These are phyloP conservation scores for Campoplex nolae DNA, from an alignment of 2,888 invertebrate species.

Conservation along the genomic window DNA sequence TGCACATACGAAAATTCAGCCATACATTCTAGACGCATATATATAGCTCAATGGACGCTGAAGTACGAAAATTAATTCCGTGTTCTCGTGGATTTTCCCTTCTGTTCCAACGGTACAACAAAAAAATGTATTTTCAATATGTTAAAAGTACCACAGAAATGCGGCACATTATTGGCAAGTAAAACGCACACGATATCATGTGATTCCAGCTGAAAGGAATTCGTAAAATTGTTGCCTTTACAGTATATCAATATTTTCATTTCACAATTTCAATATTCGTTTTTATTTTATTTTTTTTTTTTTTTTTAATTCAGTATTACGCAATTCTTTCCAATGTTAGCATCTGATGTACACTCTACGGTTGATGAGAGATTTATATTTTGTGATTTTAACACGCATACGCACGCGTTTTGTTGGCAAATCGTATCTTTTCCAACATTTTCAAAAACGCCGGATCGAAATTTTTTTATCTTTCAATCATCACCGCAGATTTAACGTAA, in stretches of 20 bases:
- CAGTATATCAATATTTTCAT: too few species aligned
- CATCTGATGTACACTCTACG: too few species aligned
- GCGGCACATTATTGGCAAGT: background rate
- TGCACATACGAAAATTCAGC: background rate
- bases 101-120: background rate
- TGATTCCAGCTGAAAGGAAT: background rate
- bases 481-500: background rate
- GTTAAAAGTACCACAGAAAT: background rate
- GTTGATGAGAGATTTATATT: too few species aligned
- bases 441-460: background rate
- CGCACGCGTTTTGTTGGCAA: too few species aligned
- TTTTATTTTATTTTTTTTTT: too few species aligned
- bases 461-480: background rate
- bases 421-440: background rate
- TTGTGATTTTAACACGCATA: too few species aligned
- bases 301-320: too few species aligned
- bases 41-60: background rate
- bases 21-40: background rate
- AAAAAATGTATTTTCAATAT: background rate
- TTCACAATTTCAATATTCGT: too few species aligned
- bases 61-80: slow-evolving; percentile 22
- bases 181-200: background rate
- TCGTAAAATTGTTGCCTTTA: too few species aligned
- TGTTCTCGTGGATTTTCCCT: slow-evolving; percentile 11
- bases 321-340: too few species aligned